phyloP scores from a whole-genome alignment of 2,113 vertebrate genomes.

The Melanerpes formicivorus region DNA sequence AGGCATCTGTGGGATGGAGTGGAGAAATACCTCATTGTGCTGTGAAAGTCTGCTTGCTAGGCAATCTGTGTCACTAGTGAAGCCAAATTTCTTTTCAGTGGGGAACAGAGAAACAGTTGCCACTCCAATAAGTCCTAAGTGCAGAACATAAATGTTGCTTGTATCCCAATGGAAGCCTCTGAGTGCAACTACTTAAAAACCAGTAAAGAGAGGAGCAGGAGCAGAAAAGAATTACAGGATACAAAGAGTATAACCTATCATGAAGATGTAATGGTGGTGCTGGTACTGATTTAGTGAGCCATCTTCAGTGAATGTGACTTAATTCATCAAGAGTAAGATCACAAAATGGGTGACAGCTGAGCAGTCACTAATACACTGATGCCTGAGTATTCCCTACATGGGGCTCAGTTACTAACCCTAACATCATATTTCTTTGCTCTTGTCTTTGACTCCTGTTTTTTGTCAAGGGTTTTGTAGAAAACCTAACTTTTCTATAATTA shows the following conservation, averaged over 20 bases:
- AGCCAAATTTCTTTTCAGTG: not conserved
- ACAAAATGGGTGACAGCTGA: not conserved
- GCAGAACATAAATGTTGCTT: not conserved
- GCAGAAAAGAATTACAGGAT: not conserved
- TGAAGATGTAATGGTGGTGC: not conserved
- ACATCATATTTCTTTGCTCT: not conserved
- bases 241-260: not conserved
- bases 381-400: not conserved
- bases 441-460: not conserved
- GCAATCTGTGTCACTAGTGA: not conserved
- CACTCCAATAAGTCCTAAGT: not conserved
- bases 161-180: not conserved
- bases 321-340: not conserved
- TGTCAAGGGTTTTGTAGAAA: not conserved
- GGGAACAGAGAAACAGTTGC: not conserved
- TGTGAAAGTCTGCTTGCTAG: not conserved
- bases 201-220: not conserved
- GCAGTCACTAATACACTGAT: not conserved
- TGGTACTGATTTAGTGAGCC: not conserved
- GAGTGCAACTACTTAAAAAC: not conserved
- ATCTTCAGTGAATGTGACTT: not conserved
- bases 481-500: not conserved
- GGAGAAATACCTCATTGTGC: not conserved
- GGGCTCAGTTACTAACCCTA: accelerated
- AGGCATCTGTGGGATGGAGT: accelerated